Evolutionary conservation across 2,888 invertebrate species (phyloP).

Genomic region (Drosophila pseudotalamancana): DNA sequence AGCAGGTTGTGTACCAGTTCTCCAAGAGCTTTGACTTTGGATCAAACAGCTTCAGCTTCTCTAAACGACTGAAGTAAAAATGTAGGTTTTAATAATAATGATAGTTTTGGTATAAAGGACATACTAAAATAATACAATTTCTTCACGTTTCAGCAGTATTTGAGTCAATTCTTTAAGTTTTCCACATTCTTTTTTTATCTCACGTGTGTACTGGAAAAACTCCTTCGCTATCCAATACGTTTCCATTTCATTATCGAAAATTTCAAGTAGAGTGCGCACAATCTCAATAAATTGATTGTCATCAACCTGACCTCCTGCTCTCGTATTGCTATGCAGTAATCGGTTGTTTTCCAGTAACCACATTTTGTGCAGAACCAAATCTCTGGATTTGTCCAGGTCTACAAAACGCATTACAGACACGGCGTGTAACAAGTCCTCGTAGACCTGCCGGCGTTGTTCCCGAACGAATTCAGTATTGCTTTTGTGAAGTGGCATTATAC

Average conservation of each 20-base stretch:
- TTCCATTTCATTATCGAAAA: conserved; percentile 90
- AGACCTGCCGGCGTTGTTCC: conserved; percentile 89
- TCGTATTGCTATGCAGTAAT: conserved; percentile 49
- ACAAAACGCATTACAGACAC: conserved; percentile 88
- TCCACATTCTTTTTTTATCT: conserved; percentile 87
- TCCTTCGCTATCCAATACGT: conserved; percentile 93
- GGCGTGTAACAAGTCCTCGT: conserved; percentile 89
- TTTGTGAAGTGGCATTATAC: conserved; percentile 91
- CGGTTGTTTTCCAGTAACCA: conserved; percentile 91
- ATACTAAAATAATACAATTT: conserved; percentile 88
- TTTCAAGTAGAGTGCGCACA: conserved; percentile 88
- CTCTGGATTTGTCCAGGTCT: conserved; percentile 88
- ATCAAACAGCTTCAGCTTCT: conserved; percentile 85
- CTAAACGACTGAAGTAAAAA: conserved; percentile 86
- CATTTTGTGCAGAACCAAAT: conserved; percentile 90
- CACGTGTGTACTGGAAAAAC: conserved; percentile 89
- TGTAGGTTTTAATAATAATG: background rate
- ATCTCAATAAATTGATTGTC: conserved; percentile 87
- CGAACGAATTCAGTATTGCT: conserved; percentile 91
- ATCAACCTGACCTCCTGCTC: conserved; percentile 82
- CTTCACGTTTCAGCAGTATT: conserved; percentile 91
- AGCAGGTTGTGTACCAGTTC: conserved; percentile 93
- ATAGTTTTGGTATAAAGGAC: background rate
- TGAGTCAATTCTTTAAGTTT: conserved; percentile 89
- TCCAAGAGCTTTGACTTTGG: conserved; percentile 88